phyloP scores from a whole-genome alignment of 2,113 vertebrate genomes.

The Nothobranchius kuhntae region DNA sequence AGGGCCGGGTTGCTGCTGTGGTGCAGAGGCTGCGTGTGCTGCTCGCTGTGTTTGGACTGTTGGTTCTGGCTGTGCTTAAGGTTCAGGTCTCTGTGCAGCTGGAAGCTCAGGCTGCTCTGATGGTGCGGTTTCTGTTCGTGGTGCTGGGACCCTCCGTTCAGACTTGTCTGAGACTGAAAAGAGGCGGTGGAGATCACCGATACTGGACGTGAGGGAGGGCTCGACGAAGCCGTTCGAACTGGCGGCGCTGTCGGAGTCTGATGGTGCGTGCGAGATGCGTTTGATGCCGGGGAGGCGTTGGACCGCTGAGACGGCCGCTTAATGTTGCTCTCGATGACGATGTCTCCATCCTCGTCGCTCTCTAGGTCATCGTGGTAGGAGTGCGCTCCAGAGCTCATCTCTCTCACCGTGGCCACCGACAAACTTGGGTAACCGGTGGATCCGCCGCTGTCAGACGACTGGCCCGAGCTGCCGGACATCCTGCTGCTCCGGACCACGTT shows the following conservation, averaged over 20 bases:
- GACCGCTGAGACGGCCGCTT: slow-evolving; percentile 82
- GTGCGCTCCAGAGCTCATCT: slow-evolving; percentile 74
- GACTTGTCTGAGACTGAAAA: slow-evolving; percentile 84
- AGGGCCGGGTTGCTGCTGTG: slow-evolving; percentile 80
- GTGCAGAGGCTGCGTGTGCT: slow-evolving; percentile 54
- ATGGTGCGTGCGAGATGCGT: slow-evolving; percentile 55
- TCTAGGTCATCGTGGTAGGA: slow-evolving; percentile 92
- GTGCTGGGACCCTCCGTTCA: slow-evolving; percentile 78
- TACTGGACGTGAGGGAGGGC: slow-evolving; percentile 70
- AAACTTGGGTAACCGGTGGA: slow-evolving; percentile 84
- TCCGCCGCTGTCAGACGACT: slow-evolving; percentile 88
- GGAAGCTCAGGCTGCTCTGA: slow-evolving; percentile 79
- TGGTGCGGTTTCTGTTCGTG: slow-evolving; percentile 11
- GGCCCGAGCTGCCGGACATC: slow-evolving; percentile 89
- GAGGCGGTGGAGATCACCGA: slow-evolving; percentile 80
- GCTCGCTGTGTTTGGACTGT: slow-evolving; percentile 68
- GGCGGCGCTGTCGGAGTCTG: slow-evolving; percentile 24
- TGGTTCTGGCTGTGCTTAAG: slow-evolving; percentile 75
- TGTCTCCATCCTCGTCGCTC: slow-evolving; percentile 93
- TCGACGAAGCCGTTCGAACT: slow-evolving; percentile 54
- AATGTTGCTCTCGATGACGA: slow-evolving; percentile 90
- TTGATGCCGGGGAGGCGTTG: slow-evolving; percentile 71
- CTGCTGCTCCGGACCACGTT: slow-evolving; percentile 91
- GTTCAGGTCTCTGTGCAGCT: slow-evolving; percentile 85
- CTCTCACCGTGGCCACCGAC: slow-evolving; percentile 66